These are phyloP conservation scores for Saguinus midas DNA, from an alignment of 2,113 vertebrate species.

Conservation along the genomic window DNA sequence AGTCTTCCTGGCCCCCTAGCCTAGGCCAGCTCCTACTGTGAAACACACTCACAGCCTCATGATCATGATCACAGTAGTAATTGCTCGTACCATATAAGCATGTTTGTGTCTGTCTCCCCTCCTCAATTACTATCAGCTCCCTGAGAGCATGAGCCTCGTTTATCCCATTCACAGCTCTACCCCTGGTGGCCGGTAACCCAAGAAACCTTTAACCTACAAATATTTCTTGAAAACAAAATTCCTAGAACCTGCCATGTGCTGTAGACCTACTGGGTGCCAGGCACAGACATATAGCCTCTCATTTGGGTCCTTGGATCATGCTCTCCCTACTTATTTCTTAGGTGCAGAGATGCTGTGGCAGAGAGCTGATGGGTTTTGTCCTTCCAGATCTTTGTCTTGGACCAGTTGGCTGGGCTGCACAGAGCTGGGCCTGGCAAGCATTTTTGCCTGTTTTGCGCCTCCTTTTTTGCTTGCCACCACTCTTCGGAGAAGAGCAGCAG, in stretches of 20 bases:
- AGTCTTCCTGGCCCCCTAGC: neutral
- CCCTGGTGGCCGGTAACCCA: neutral
- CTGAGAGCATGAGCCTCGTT: neutral
- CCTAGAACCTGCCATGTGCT: neutral
- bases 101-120: neutral
- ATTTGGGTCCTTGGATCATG: neutral
- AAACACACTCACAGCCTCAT: neutral
- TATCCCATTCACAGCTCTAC: neutral
- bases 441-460: constrained; percentile 7
- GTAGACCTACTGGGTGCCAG: neutral
- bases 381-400: neutral
- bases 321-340: neutral
- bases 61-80: neutral
- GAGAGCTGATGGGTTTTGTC: constrained; percentile 6
- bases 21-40: neutral
- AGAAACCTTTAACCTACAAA: neutral
- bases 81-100: neutral
- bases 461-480: constrained; percentile 49
- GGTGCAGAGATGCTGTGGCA: neutral
- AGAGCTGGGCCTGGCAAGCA: constrained; percentile 39
- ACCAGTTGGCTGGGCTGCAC: neutral
- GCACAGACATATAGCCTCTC: neutral
- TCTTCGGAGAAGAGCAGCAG: constrained; percentile 71
- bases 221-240: constrained; percentile 17
- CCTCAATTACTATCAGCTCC: neutral